phyloP scores from a whole-genome alignment of 2,113 vertebrate species.

The Montifringilla adamsi region DNA sequence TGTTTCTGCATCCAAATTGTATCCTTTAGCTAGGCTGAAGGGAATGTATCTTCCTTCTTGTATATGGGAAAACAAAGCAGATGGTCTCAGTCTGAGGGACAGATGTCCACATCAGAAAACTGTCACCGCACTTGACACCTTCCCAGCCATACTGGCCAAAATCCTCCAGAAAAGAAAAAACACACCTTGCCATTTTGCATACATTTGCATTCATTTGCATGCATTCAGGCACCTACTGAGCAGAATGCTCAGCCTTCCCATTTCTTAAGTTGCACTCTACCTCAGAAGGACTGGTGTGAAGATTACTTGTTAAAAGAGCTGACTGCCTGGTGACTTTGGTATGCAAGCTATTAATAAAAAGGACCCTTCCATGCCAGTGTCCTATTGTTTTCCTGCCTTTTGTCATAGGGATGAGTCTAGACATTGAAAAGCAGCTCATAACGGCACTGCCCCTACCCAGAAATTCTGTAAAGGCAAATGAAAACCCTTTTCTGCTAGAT shows the following conservation, averaged over 20 bases:
- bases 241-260: not conserved
- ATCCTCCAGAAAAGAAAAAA: slow-evolving; percentile 26
- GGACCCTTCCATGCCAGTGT: not conserved
- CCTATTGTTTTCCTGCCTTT: not conserved
- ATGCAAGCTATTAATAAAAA: not conserved
- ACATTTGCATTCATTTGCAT: slow-evolving; percentile 58
- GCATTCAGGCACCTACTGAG: not conserved
- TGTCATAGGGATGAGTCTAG: not conserved
- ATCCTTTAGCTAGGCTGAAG: not conserved
- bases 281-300: not conserved
- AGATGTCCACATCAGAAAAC: slow-evolving; percentile 64
- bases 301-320: not conserved
- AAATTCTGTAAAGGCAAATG: not conserved
- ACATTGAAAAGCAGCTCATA: not conserved
- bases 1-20: not conserved
- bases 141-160: slow-evolving; percentile 42
- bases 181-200: slow-evolving; percentile 43
- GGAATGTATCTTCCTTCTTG: not conserved
- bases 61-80: slow-evolving; percentile 40
- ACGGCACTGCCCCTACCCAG: not conserved
- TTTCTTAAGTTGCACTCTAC: not conserved
- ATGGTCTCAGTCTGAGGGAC: slow-evolving; percentile 63
- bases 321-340: not conserved
- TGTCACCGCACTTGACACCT: slow-evolving; percentile 46
- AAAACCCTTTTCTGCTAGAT: not conserved